phyloP scores from a whole-genome alignment of 2,113 vertebrate species.

The sheep (Ovis aries) region DNA sequence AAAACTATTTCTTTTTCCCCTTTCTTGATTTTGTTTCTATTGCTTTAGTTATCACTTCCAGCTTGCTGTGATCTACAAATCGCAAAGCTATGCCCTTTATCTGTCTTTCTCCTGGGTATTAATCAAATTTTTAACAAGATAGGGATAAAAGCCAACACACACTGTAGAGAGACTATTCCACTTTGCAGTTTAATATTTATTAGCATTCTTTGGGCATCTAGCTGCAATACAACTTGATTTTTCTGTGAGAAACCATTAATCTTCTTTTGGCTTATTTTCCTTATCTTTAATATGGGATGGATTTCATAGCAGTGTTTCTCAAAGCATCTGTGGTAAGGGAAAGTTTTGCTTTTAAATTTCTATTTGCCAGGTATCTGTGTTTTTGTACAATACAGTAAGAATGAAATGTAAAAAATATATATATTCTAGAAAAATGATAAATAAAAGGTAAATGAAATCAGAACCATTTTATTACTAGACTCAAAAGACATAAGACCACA shows the following conservation, averaged over 20 bases:
- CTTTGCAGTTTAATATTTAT: not conserved
- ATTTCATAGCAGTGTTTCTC: not conserved
- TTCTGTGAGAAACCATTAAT: not conserved
- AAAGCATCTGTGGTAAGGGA: not conserved
- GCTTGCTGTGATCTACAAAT: slow-evolving; percentile 7
- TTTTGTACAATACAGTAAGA: not conserved
- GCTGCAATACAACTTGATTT: not conserved
- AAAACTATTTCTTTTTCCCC: not conserved
- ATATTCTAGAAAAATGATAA: not conserved
- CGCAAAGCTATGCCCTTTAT: not conserved
- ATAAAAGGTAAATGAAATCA: not conserved
- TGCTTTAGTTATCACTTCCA: not conserved
- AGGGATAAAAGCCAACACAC: not conserved
- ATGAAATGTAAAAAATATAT: not conserved
- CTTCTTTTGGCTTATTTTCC: not conserved
- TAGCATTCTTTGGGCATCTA: not conserved
- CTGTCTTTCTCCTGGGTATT: not conserved
- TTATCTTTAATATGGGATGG: not conserved
- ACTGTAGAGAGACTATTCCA: not conserved
- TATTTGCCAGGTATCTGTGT: not conserved
- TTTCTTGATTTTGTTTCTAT: slow-evolving; percentile 17
- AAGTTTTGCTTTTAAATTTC: not conserved
- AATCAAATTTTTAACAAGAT: not conserved
- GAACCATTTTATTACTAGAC: not conserved
- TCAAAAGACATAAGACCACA: not conserved